These are phyloP conservation scores for Teleopsis dalmanni DNA, from an alignment of 1,140 invertebrate genomes.

Conservation along the genomic window DNA sequence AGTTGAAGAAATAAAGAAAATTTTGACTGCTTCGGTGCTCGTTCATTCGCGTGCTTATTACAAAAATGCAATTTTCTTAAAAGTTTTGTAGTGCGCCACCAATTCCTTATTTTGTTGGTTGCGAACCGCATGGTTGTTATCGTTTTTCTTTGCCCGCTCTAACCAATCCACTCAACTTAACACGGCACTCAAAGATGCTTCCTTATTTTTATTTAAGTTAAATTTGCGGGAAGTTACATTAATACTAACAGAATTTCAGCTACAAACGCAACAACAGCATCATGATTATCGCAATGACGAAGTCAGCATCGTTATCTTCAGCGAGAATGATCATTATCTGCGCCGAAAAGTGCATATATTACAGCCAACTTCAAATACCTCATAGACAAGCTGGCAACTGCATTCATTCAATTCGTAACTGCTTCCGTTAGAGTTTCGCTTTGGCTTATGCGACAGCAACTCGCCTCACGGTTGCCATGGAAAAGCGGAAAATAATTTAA, in stretches of 20 bases:
- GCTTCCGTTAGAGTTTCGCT: too few relatives aligned
- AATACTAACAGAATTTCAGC: too few relatives aligned
- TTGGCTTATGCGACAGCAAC: too few relatives aligned
- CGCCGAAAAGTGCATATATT: too few relatives aligned
- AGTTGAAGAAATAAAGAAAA: too few relatives aligned
- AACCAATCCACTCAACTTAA: slow-evolving; percentile 27
- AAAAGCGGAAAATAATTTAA: slow-evolving; percentile 42
- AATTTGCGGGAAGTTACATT: slow-evolving; percentile 42
- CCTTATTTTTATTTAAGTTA: slow-evolving; percentile 41
- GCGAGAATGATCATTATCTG: too few relatives aligned
- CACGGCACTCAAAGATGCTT: slow-evolving; percentile 41
- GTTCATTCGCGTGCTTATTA: neutral
- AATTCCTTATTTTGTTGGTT: too few relatives aligned
- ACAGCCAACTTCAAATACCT: too few relatives aligned
- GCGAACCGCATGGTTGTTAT: neutral
- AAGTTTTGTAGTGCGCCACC: too few relatives aligned
- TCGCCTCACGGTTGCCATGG: slow-evolving; percentile 36
- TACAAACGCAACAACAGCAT: slow-evolving; percentile 18
- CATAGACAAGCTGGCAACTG: too few relatives aligned
- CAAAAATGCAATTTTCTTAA: slow-evolving; percentile 2
- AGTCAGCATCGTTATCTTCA: too few relatives aligned
- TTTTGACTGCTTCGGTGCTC: neutral
- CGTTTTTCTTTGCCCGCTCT: neutral
- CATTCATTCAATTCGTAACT: too few relatives aligned
- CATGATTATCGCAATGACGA: neutral